Percentiles rank a stretch among this genome's conserved stretches.
Evolutionary conservation across 2,888 invertebrate genomes (phyloP).

Genomic region (Chrysolina haemoptera): DNA sequence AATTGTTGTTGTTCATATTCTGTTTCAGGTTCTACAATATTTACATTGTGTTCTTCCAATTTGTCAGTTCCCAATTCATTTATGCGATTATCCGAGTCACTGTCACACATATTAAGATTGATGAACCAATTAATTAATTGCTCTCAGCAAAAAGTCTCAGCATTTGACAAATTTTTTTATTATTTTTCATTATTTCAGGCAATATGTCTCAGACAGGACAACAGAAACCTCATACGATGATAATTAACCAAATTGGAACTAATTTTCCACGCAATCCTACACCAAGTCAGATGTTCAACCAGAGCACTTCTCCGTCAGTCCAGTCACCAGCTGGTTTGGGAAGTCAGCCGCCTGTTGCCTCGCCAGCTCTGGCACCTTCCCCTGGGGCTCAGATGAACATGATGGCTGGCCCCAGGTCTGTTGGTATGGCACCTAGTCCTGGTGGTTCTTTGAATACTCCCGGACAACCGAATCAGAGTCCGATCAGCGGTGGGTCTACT

Average conservation of each 20-base stretch:
- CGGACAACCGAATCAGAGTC: conserved; percentile 68
- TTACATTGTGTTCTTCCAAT: too few relatives aligned
- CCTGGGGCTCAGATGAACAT: conserved; percentile 78
- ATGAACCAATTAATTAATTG: too few relatives aligned
- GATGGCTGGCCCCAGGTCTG: conserved; percentile 73
- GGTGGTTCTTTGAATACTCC: conserved; percentile 89
- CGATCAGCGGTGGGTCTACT: conserved; percentile 77
- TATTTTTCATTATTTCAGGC: conserved; percentile 31
- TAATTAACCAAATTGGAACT: conserved; percentile 47
- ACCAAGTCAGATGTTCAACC: conserved; percentile 83
- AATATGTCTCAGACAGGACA: conserved; percentile 65
- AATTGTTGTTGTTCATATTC: too few relatives aligned
- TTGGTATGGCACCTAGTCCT: conserved; percentile 84
- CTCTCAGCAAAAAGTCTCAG: too few relatives aligned
- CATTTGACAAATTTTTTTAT: too few relatives aligned
- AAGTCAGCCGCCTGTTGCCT: conserved; percentile 72
- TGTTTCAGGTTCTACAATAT: too few relatives aligned
- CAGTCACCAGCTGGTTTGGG: conserved; percentile 76
- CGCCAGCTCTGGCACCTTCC: conserved; percentile 79
- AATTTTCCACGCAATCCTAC: conserved; percentile 76
- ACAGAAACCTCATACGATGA: conserved; percentile 48
- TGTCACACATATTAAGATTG: too few relatives aligned
- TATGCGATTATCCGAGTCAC: too few relatives aligned
- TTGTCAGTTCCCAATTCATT: too few relatives aligned
- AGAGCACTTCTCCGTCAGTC: conserved; percentile 85